These are phyloP conservation scores for Druceiella hillmani DNA, from an alignment of 2,888 invertebrate species.

Conservation along the genomic window DNA sequence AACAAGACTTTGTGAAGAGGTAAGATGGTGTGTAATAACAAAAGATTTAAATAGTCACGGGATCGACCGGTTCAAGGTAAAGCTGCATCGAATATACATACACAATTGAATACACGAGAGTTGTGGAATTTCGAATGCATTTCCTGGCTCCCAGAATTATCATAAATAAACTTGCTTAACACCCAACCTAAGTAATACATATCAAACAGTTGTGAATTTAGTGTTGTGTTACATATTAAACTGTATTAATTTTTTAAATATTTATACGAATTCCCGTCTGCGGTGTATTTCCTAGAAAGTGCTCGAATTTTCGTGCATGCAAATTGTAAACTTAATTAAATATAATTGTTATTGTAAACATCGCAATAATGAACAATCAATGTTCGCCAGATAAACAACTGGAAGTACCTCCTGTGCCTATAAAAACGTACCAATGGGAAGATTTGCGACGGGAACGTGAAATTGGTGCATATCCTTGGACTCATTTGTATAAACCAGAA, in stretches of 20 bases:
- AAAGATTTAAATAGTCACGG: background rate
- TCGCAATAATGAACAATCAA: slow-evolving; percentile 28
- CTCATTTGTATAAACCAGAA: slow-evolving; percentile 65
- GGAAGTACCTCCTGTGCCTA: slow-evolving; percentile 59
- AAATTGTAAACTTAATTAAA: background rate
- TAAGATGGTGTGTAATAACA: slow-evolving; percentile 32
- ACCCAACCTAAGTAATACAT: no score
- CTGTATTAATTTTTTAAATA: no score
- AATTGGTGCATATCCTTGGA: slow-evolving; percentile 77
- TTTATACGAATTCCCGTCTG: no score
- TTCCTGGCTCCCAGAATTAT: no score
- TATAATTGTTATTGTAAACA: background rate
- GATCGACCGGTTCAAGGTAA: slow-evolving; percentile 43
- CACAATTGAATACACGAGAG: no score
- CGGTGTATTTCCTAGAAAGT: no score
- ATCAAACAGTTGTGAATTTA: no score
- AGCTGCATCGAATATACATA: slow-evolving; percentile 39
- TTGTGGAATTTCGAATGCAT: no score
- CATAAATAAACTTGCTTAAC: no score
- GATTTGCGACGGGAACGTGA: slow-evolving; percentile 65
- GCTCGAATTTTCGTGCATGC: background rate
- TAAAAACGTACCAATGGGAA: slow-evolving; percentile 79
- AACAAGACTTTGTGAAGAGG: slow-evolving; percentile 30
- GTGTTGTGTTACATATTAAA: no score
- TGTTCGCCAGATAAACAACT: slow-evolving; percentile 49